Evolutionary conservation across 2,888 invertebrate species (phyloP).

Genomic region (Lymantria monacha): DNA sequence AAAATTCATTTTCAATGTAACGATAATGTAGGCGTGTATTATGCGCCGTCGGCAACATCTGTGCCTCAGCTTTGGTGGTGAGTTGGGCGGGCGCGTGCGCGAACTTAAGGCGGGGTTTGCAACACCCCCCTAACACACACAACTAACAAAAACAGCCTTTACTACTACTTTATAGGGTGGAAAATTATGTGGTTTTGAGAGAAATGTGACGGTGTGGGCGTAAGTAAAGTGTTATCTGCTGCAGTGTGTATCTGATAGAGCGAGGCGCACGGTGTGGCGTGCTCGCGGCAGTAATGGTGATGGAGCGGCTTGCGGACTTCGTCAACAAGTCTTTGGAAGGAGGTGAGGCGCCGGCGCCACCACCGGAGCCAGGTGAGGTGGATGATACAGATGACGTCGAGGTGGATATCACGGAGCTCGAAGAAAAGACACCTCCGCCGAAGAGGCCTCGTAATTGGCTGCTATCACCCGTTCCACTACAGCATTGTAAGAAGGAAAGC

Average conservation of each 20-base stretch:
- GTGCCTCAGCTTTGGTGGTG: conserved; percentile 32
- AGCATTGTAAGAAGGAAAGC: conserved; percentile 62
- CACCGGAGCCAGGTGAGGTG: conserved; percentile 72
- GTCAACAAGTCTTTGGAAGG: conserved; percentile 93
- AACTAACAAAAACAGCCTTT: conserved; percentile 31
- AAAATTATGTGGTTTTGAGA: conserved; percentile 13
- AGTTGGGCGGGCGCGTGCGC: conserved; percentile 69
- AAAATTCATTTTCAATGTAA: conserved; percentile 74
- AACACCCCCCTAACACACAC: conserved; percentile 48
- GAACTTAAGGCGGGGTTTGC: conserved; percentile 59
- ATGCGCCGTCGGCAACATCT: conserved; percentile 50
- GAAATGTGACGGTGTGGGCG: conserved; percentile 55
- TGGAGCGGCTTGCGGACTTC: conserved; percentile 96
- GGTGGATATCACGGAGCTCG: conserved; percentile 75
- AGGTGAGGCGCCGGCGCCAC: conserved; percentile 74
- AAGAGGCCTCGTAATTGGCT: conserved; percentile 75
- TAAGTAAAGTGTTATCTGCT: conserved; percentile 45
- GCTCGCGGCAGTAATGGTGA: conserved; percentile 81
- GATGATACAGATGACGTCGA: conserved; percentile 69
- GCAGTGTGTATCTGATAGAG: conserved; percentile 63
- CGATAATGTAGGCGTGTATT: conserved; percentile 80
- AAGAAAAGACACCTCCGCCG: conserved; percentile 64
- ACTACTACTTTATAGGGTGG: conserved; percentile 16
- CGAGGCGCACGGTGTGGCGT: conserved; percentile 68
- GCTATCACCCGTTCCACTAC: conserved; percentile 66